A percentile compares a stretch with the other conserved stretches of the same genome.
phyloP scores from a whole-genome alignment of 2,888 invertebrate species.

The Hyposoter didymator region DNA sequence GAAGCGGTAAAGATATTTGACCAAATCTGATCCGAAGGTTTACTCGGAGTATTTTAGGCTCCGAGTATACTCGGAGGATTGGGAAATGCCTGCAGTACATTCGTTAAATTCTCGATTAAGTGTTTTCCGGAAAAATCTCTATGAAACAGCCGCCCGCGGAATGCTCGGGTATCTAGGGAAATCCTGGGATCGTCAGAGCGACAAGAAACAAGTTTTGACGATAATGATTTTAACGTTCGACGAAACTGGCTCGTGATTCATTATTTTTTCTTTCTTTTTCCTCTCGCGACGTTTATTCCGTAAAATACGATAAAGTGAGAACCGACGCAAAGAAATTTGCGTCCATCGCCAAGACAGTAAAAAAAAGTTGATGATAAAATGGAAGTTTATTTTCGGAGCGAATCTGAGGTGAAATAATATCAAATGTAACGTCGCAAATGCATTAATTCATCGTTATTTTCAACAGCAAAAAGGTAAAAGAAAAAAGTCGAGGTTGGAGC shows the following conservation, averaged over 20 bases:
- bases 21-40: neutral
- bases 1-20: neutral
- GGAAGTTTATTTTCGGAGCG: neutral
- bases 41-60: neutral
- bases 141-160: constrained; percentile 11
- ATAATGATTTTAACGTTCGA: constrained; percentile 39
- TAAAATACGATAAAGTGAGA: constrained; percentile 1
- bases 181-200: neutral
- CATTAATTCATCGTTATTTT: constrained; percentile 26
- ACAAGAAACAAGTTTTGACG: neutral
- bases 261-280: neutral
- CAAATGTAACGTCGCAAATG: constrained; percentile 9
- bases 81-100: neutral
- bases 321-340: neutral
- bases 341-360: too few relatives aligned
- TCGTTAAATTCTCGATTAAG: neutral
- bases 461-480: constrained; percentile 8
- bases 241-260: constrained; percentile 19
- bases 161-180: neutral
- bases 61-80: neutral
- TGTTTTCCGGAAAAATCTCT: constrained; percentile 3
- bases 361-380: constrained; percentile 2
- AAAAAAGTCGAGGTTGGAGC: constrained; percentile 33
- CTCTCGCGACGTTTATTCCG: neutral
- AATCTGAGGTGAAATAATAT: neutral